These are phyloP conservation scores for Nematopogon swammerdamellus DNA, from an alignment of 2,888 invertebrate genomes.

Conservation along the genomic window DNA sequence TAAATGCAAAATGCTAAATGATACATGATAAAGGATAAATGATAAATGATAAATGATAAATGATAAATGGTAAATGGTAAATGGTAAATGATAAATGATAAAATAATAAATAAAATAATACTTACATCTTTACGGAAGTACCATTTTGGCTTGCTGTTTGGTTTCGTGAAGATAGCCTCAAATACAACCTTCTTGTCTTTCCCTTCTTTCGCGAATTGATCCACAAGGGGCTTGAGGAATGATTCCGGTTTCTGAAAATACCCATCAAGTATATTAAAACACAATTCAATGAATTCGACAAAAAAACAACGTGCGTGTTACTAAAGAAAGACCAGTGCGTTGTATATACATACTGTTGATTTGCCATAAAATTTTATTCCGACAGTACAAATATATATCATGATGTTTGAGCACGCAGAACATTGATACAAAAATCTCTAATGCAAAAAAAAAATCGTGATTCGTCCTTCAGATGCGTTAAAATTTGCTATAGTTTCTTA, in stretches of 20 bases:
- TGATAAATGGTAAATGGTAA: no score
- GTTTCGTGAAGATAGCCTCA: constrained; percentile 93
- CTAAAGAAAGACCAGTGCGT: neutral
- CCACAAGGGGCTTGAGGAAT: constrained; percentile 92
- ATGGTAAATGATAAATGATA: no score
- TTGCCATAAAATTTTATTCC: neutral
- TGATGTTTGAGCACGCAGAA: no score
- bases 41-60: no score
- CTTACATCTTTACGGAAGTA: constrained; percentile 89
- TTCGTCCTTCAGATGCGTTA: constrained; percentile 43
- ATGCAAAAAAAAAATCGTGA: no score
- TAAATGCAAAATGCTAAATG: no score
- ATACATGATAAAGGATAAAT: no score
- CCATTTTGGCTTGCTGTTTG: constrained; percentile 94
- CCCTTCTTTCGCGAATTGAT: constrained; percentile 92
- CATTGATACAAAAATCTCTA: no score
- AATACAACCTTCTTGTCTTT: constrained; percentile 94
- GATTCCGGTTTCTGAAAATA: constrained; percentile 83
- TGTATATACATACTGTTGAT: neutral
- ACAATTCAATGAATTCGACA: no score
- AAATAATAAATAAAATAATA: no score
- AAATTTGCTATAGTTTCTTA: constrained; percentile 39
- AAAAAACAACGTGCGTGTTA: neutral
- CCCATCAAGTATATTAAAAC: constrained; percentile 3
- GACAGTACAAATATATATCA: neutral